phyloP scores from a whole-genome alignment of 2,113 vertebrate species.

The Suricata suricatta region DNA sequence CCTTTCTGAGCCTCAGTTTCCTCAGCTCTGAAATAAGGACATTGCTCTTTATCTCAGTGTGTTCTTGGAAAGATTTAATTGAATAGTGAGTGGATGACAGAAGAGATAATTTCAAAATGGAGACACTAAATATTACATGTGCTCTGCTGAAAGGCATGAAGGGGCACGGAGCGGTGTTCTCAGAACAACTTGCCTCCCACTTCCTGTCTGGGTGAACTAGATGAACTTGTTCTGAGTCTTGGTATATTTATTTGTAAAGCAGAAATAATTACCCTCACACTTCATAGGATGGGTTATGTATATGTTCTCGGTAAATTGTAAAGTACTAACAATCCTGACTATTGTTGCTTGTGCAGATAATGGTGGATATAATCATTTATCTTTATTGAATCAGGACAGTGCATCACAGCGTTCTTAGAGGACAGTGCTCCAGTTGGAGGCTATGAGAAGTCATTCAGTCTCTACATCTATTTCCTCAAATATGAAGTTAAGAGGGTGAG shows the following conservation, averaged over 20 bases:
- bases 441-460: not conserved
- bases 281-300: not conserved
- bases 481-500: not conserved
- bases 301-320: not conserved
- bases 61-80: constrained; percentile 1
- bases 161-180: not conserved
- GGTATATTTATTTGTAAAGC: not conserved
- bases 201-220: not conserved
- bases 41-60: not conserved
- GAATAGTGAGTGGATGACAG: not conserved
- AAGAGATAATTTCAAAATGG: not conserved
- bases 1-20: not conserved
- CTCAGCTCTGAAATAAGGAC: not conserved
- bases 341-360: not conserved
- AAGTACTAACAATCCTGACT: not conserved
- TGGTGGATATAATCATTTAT: not conserved
- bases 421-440: not conserved
- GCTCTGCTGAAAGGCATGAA: not conserved
- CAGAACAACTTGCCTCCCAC: not conserved
- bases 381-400: constrained; percentile 3
- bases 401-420: not conserved
- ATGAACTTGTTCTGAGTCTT: not conserved
- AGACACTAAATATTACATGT: not conserved
- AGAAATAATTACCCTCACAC: not conserved
- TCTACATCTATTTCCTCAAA: not conserved